These are phyloP conservation scores for Acanthurus lineatus DNA, from an alignment of 2,797 vertebrate species.

Conservation along the genomic window DNA sequence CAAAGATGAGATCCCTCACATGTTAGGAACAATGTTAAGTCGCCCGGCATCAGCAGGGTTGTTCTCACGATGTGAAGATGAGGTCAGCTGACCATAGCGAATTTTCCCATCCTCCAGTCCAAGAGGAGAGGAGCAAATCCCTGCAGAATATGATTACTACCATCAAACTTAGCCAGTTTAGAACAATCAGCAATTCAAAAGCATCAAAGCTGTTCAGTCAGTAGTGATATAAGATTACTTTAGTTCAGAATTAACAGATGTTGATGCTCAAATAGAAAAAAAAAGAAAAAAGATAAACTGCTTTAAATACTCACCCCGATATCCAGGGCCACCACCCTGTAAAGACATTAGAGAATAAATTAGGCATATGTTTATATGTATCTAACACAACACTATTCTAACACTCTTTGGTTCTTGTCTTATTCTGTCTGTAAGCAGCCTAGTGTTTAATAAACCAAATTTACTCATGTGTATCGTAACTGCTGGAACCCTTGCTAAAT, in stretches of 20 bases:
- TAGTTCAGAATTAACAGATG: not conserved
- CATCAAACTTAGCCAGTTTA: not conserved
- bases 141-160: conserved; percentile 57
- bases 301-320: conserved; percentile 71
- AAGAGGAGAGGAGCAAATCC: conserved; percentile 83
- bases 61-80: conserved; percentile 86
- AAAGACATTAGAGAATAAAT: conserved; percentile 32
- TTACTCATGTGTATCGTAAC: not conserved
- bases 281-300: not conserved
- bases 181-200: not conserved
- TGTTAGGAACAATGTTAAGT: conserved; percentile 87
- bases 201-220: not conserved
- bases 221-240: not conserved
- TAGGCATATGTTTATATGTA: not conserved
- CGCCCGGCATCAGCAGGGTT: conserved; percentile 89
- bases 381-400: not conserved
- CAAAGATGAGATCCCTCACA: conserved; percentile 77
- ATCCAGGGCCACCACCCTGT: conserved; percentile 73
- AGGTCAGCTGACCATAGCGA: conserved; percentile 86
- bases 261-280: not conserved
- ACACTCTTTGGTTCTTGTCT: not conserved
- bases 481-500: not conserved
- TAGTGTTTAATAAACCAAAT: not conserved
- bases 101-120: conserved; percentile 88
- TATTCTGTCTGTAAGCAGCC: conserved; percentile 1